Base-by-base conservation (phyloP, 2,888 invertebrate species). In the Heliconius ethilla region DNA sequence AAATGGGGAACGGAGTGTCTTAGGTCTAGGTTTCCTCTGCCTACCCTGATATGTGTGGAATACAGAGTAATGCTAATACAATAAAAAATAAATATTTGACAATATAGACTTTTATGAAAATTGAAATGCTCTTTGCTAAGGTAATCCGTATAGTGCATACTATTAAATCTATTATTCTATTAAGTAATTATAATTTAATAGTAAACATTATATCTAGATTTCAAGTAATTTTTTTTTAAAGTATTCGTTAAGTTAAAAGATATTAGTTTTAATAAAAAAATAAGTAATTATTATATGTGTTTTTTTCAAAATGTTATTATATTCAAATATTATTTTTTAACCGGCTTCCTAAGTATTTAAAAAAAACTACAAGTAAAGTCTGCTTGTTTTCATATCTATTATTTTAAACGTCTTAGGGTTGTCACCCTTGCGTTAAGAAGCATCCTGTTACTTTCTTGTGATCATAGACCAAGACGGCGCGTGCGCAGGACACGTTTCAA, bases 401-500 rank as follows among this genome's bases (percentile, higher is more conserved):
- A 67, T 67, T 74, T 76, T 70, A 73, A 83, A 81, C 81, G 83
- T 84, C 83, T 84, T 83, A 88, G 89, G 89, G 88, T 87, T 89
- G 88, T 88, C 90, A 91, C 92, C 90, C 90, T 90, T 87, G 87
- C 87, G 86, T 87, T 87, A 87, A 84, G 83, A 83, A 84, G 82
- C 88, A 90, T 92, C 93, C 92, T 91, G 91, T 88, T 81, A 80
- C 82, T 87, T 88, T 87, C 89, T 89, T 88, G 83, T 84, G 85
- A 82, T 82, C 87, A 89, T 82, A 83, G 76, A 86, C 85, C 87
- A 89, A 88, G 88, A 88, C 89, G 89, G 82, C 90, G 88, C 89
- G 91, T 90, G 90, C 80, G 89, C 75, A 80, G 80, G 79, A 81
- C 80, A 83, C 79, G 78, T 67, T 29, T 76, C 33, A 37, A 74